These are phyloP conservation scores for Philopedon plagiatum DNA, from an alignment of 2,888 invertebrate genomes.

Conservation along the genomic window DNA sequence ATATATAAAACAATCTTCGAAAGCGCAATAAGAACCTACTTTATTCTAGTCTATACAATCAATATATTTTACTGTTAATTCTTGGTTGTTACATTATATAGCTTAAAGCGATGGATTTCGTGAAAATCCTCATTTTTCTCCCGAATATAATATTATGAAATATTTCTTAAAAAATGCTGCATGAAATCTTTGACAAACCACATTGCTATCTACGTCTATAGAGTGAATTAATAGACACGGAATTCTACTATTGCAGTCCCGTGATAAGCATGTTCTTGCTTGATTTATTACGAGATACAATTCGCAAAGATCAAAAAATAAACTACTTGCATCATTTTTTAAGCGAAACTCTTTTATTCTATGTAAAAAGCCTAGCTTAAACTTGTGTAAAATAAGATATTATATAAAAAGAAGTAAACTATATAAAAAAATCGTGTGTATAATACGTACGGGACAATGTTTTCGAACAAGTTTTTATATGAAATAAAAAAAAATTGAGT, in stretches of 20 bases:
- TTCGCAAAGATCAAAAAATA: background rate
- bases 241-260: no score
- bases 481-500: slow-evolving; percentile 40
- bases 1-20: slow-evolving; percentile 38
- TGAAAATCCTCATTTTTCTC: slow-evolving; percentile 14
- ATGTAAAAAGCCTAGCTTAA: slow-evolving; percentile 14
- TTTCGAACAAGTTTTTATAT: slow-evolving; percentile 37
- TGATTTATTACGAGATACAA: no score
- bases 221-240: no score
- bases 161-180: slow-evolving; percentile 13
- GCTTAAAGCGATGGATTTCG: slow-evolving; percentile 32
- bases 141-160: background rate
- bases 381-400: slow-evolving; percentile 14
- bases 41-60: slow-evolving; percentile 53
- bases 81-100: slow-evolving; percentile 45
- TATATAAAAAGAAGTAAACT: slow-evolving; percentile 4
- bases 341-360: background rate
- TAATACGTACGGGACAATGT: slow-evolving; percentile 24
- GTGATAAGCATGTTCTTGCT: no score
- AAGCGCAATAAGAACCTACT: slow-evolving; percentile 46
- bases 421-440: slow-evolving; percentile 22
- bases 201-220: no score
- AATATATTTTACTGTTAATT: slow-evolving; percentile 49
- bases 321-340: background rate
- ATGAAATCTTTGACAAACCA: background rate